Conservation (phyloP, 2,797 vertebrate species). For the Pitangus sulphuratus region DNA sequence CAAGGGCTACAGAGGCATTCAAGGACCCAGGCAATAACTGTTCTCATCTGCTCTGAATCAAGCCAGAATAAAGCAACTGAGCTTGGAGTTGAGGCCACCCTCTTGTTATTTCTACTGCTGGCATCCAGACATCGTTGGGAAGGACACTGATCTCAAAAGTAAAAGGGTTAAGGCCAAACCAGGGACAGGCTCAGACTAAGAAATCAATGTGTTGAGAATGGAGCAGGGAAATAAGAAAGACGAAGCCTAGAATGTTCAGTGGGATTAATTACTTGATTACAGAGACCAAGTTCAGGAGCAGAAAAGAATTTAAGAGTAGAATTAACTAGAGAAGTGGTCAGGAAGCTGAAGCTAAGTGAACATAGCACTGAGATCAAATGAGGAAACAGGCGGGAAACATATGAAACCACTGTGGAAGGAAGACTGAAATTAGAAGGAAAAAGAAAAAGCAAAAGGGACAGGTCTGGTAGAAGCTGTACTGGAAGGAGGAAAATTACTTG, state of each 20-base stretch:
- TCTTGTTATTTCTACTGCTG: background rate
- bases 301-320: background rate
- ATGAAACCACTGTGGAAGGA: background rate
- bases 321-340: background rate
- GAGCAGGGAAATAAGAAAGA: background rate
- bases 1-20: background rate
- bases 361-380: background rate
- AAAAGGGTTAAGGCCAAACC: background rate
- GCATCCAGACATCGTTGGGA: accelerated
- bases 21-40: background rate
- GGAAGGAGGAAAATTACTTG: background rate
- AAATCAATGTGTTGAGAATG: background rate
- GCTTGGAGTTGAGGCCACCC: background rate
- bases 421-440: background rate
- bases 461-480: background rate
- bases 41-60: background rate
- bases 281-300: background rate
- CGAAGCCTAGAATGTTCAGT: background rate
- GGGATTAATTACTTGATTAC: background rate
- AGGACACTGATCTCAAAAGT: background rate
- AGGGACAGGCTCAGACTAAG: background rate
- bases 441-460: background rate
- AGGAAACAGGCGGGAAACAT: background rate
- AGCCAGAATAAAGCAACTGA: background rate
- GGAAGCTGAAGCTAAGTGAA: background rate